A percentile compares a stretch with the other conserved stretches of the same genome.
Evolutionary conservation across 1,140 invertebrate genomes (phyloP).

Genomic region (Aphaenogaster rudis): DNA sequence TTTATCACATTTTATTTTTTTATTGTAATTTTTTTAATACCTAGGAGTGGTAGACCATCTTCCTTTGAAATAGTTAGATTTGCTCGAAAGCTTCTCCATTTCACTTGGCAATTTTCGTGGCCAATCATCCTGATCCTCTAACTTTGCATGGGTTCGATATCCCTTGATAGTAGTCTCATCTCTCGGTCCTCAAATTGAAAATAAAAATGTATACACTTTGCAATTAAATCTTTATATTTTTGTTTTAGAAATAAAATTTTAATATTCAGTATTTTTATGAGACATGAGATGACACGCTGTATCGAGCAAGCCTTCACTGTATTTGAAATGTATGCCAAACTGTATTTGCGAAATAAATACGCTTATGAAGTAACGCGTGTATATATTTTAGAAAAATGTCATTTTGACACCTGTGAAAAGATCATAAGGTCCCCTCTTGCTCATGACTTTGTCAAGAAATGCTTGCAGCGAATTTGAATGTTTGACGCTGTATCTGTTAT

Average conservation of each 20-base stretch:
- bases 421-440: constrained; percentile 75
- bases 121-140: constrained; percentile 55
- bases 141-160: constrained; percentile 12
- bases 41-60: constrained; percentile 63
- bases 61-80: constrained; percentile 74
- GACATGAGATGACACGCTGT: not conserved
- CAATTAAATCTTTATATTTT: not conserved
- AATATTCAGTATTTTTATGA: not conserved
- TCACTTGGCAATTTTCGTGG: constrained; percentile 63
- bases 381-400: not conserved
- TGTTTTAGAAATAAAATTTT: not conserved
- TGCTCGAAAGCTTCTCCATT: constrained; percentile 66
- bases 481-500: constrained; percentile 54
- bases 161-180: constrained; percentile 67
- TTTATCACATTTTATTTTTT: not conserved
- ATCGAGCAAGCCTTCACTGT: not conserved
- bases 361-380: constrained; percentile 11
- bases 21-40: constrained; percentile 50
- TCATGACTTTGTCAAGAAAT: constrained; percentile 53
- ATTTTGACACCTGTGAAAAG: constrained; percentile 71
- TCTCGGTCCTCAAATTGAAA: constrained; percentile 64
- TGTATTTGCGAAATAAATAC: not conserved
- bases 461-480: constrained; percentile 35
- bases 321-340: no score
- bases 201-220: not conserved